Conservation (phyloP, 1,140 invertebrate species). For the Drosophila mayri region DNA sequence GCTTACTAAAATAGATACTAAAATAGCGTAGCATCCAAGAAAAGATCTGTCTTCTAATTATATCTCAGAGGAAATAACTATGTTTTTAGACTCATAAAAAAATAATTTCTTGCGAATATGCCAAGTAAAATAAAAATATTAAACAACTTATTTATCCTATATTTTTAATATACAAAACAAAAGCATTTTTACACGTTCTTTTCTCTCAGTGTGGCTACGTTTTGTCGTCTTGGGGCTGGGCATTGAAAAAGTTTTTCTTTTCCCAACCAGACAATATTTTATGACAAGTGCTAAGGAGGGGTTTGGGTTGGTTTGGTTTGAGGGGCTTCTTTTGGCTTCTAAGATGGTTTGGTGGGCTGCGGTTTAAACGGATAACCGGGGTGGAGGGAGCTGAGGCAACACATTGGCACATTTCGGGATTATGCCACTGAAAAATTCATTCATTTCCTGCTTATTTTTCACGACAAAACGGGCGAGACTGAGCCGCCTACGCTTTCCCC, state of each 20-base stretch:
- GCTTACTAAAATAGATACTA: background rate
- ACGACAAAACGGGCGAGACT: constrained; percentile 55
- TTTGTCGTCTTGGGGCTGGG: constrained; percentile 50
- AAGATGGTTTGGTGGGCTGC: constrained; percentile 29
- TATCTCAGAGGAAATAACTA: background rate
- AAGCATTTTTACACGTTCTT: background rate
- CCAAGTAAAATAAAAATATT: no score
- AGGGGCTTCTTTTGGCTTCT: constrained; percentile 36
- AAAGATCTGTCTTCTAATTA: background rate
- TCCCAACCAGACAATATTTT: constrained; percentile 81
- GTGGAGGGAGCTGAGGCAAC: constrained; percentile 54
- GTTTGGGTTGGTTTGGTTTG: background rate
- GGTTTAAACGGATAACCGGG: constrained; percentile 16
- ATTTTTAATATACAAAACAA: no score
- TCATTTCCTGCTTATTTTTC: constrained; percentile 80
- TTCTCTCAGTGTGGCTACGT: constrained; percentile 5
- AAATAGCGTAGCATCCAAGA: no score
- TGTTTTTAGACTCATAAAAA: background rate
- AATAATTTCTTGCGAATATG: background rate
- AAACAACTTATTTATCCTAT: no score
- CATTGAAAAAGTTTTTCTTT: constrained; percentile 81
- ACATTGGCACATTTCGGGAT: constrained; percentile 79
- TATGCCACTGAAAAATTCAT: constrained; percentile 83
- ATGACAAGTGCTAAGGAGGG: constrained; percentile 66
- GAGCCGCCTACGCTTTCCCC: constrained; percentile 6